Conservation (phyloP, 1,140 invertebrate genomes). For the Neuroterus valhalla region DNA sequence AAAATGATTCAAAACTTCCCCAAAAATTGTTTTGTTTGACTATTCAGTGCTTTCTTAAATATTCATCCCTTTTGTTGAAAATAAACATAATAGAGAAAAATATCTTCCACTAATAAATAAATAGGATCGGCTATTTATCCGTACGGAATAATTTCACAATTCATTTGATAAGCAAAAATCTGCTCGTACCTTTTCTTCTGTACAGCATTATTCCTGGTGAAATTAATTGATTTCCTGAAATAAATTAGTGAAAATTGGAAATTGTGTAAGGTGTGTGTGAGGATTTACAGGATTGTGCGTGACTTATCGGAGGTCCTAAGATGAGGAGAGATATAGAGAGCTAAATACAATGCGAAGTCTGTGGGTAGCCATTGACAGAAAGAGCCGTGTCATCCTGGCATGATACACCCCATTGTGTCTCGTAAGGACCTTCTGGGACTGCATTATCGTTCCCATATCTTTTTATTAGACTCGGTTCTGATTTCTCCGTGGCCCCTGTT, state of each 20-base stretch:
- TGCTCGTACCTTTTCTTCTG: too few relatives aligned
- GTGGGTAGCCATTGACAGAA: constrained; percentile 63
- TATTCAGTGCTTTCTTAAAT: too few relatives aligned
- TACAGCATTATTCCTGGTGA: too few relatives aligned
- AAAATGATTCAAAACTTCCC: too few relatives aligned
- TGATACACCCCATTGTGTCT: constrained; percentile 60
- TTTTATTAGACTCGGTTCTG: constrained; percentile 61
- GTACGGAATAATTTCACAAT: too few relatives aligned
- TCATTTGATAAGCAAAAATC: too few relatives aligned
- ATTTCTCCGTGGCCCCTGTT: constrained; percentile 55
- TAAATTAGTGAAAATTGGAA: neutral
- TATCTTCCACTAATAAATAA: too few relatives aligned
- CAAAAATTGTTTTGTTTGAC: too few relatives aligned
- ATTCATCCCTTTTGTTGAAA: too few relatives aligned
- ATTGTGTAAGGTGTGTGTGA: neutral
- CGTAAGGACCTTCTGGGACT: constrained; percentile 59
- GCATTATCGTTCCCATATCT: constrained; percentile 58
- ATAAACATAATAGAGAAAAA: too few relatives aligned
- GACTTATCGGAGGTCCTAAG: constrained; percentile 48
- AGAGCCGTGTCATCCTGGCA: constrained; percentile 62
- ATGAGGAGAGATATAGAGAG: constrained; percentile 56
- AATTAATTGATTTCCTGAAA: constrained; percentile 18
- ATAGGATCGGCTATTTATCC: too few relatives aligned
- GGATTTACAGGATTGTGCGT: constrained; percentile 50
- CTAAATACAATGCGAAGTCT: constrained; percentile 59